Evolutionary conservation across 2,797 vertebrate genomes (phyloP).

Genomic region (Balearica regulorum): DNA sequence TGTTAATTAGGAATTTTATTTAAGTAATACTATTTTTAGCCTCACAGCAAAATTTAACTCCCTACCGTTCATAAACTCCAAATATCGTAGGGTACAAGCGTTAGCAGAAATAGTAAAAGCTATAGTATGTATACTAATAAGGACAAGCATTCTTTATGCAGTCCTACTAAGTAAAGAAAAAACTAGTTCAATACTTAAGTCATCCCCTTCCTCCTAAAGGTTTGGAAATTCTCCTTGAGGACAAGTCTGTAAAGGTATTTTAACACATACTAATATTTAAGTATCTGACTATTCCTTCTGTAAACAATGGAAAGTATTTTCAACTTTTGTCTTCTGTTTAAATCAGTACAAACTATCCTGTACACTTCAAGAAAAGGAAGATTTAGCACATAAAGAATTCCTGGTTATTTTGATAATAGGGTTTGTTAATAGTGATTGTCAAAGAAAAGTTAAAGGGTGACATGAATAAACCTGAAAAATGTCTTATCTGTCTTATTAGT

Average conservation of each 20-base stretch:
- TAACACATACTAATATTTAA: not conserved
- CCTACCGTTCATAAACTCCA: not conserved
- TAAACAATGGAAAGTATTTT: not conserved
- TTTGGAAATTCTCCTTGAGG: not conserved
- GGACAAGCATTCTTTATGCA: not conserved
- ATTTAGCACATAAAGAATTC: not conserved
- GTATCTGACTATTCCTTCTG: not conserved
- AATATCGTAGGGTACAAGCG: not conserved
- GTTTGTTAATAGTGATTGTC: not conserved
- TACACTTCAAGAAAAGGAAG: not conserved
- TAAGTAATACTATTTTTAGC: not conserved
- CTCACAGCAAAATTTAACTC: not conserved
- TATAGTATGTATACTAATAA: not conserved
- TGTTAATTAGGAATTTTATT: not conserved
- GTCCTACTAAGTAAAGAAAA: not conserved
- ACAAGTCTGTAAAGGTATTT: not conserved
- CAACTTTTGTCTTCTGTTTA: not conserved
- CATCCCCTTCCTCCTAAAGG: not conserved
- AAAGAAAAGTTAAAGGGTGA: not conserved
- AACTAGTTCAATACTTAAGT: not conserved
- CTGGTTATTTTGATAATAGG: not conserved
- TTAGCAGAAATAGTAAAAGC: not conserved
- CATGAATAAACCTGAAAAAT: not conserved
- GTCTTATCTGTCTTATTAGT: not conserved
- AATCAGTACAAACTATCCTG: not conserved